phyloP scores from a whole-genome alignment of 2,797 vertebrate genomes.

The Poecile montanus region DNA sequence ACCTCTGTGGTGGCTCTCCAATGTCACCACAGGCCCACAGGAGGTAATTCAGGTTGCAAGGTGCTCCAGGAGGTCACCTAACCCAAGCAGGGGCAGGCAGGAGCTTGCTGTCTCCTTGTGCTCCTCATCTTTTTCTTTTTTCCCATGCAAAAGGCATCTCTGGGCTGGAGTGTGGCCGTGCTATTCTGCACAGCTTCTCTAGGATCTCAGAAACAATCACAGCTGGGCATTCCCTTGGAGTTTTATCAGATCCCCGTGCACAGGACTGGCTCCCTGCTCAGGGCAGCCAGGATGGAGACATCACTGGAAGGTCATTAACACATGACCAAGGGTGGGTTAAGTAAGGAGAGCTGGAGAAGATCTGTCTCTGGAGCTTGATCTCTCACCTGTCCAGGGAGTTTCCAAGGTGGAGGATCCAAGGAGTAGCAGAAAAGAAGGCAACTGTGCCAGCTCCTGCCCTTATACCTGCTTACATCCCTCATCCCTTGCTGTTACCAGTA shows the following conservation, averaged over 20 bases:
- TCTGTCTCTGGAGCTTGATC: background rate
- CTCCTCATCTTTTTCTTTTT: background rate
- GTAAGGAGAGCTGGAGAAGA: background rate
- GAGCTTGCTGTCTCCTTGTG: background rate
- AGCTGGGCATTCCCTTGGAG: background rate
- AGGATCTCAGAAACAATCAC: accelerated
- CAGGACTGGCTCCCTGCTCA: background rate
- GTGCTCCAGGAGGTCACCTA: background rate
- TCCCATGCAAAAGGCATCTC: background rate
- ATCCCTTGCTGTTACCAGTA: background rate
- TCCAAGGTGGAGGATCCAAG: background rate
- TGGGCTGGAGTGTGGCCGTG: background rate
- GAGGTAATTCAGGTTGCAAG: background rate
- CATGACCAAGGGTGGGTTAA: background rate
- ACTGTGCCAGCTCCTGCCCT: background rate
- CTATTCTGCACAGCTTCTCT: background rate
- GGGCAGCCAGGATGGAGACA: background rate
- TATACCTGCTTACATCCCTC: background rate
- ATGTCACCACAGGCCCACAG: background rate
- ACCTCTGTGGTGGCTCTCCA: background rate
- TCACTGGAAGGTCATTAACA: background rate
- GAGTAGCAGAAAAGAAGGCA: background rate
- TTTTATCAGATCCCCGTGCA: background rate
- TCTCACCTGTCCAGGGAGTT: background rate
- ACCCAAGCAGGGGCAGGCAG: background rate